Evolutionary conservation across 2,797 vertebrate genomes (phyloP).

Genomic region (Phrynocephalus guinanensis): DNA sequence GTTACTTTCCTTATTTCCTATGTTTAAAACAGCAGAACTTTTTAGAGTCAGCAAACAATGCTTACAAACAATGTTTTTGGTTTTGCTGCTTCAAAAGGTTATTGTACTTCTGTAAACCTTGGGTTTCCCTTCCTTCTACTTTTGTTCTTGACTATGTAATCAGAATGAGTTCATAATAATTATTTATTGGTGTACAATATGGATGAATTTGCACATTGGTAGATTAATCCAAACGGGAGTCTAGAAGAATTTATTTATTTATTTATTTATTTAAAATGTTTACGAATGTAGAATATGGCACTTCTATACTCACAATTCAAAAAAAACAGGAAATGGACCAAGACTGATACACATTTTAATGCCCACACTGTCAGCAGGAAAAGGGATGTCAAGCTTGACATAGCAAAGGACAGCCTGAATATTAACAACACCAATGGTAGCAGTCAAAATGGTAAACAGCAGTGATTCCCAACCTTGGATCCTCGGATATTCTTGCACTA

Average conservation of each 20-base stretch:
- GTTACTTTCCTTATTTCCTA: background rate
- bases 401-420: no score
- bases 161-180: background rate
- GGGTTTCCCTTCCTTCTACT: background rate
- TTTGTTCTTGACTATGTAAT: background rate
- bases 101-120: background rate
- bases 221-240: background rate
- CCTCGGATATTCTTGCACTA: background rate
- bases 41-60: background rate
- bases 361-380: no score
- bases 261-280: no score
- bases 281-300: no score
- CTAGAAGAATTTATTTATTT: no score
- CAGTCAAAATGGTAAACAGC: background rate
- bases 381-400: no score
- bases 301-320: no score
- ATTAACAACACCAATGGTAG: no score
- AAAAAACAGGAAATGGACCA: no score
- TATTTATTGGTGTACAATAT: background rate
- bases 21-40: no score
- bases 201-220: background rate
- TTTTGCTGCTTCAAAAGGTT: background rate
- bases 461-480: background rate
- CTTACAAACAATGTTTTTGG: background rate
- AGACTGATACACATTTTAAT: no score